These are phyloP conservation scores for Penelope pileata DNA, from an alignment of 2,113 vertebrate species.

Conservation along the genomic window DNA sequence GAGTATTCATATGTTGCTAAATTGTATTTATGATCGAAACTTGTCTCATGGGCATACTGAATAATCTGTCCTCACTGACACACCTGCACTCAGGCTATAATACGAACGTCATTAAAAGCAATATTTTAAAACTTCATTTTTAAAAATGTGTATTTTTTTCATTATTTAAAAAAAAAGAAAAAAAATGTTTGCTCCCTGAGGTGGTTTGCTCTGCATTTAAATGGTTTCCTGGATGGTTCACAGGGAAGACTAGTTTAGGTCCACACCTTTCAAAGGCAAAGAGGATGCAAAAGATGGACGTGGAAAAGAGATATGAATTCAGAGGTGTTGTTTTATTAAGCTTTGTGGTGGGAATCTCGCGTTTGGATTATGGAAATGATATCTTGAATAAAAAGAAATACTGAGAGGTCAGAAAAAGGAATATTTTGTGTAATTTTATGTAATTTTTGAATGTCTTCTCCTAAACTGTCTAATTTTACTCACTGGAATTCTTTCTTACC, in stretches of 20 bases:
- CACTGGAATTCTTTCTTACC: not conserved
- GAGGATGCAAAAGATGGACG: not conserved
- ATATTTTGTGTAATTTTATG: not conserved
- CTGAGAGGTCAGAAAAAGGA: not conserved
- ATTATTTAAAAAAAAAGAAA: not conserved
- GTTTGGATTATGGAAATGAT: not conserved
- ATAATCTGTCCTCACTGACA: not conserved
- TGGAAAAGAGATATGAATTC: not conserved
- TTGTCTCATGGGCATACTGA: not conserved
- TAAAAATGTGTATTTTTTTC: not conserved
- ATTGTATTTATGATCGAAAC: not conserved
- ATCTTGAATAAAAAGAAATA: not conserved
- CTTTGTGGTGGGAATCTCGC: not conserved
- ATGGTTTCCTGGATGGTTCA: not conserved
- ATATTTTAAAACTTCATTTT: not conserved
- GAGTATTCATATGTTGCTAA: not conserved
- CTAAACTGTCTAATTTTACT: not conserved
- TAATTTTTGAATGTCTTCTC: not conserved
- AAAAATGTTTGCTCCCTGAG: not conserved
- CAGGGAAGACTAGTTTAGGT: not conserved
- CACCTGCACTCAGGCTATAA: not conserved
- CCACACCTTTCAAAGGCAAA: not conserved
- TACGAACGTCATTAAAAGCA: not conserved
- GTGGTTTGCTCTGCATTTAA: not conserved
- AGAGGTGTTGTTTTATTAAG: not conserved